Base-by-base conservation (phyloP, 2,797 vertebrate genomes). In the Tapirus indicus region DNA sequence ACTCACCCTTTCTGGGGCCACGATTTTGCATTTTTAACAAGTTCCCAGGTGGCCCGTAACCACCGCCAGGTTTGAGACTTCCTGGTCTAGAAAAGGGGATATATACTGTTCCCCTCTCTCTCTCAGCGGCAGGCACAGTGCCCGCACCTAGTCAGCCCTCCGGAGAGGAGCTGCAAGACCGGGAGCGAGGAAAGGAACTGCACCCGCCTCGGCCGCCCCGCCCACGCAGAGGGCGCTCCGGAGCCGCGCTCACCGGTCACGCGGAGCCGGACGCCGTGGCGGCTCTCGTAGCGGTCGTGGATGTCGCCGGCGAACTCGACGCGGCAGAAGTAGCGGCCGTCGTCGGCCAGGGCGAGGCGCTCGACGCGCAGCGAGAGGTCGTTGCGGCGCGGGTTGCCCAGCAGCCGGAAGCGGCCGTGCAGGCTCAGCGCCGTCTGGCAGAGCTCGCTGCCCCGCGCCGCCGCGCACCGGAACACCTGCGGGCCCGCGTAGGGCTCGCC, bases 291-390 rank as follows among this genome's bases (percentile, higher is more conserved):
- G 98, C 99, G 99, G 97, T 99, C 94, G 0, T 99, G 99, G 11
- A 98, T 72, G 5, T 99, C 99, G 1, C 99, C 99, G 0, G 99
- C 98, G 29, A 99, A 95, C 98, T 99, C 99, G 9, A 99, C 99
- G 0, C 99, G 94, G 97, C 99, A 99, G 98, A 99, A 99, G 96
- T 99, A 99, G 94, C 99, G 99, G 7, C 99, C 99, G 0, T 94
- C 98, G 98, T 99, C 99, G 2, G 98, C 99, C 98, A 99, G 99
- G 92, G 98, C 97, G 86, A 99, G 98, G 58, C 99, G 99, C 98
- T 99, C 99, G 35, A 99, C 99, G 86, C 99, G 99, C 98, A 99
- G 99, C 0, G 99, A 99, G 94, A 99, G 98, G 98, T 99, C 99
- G 78, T 99, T 99, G 97, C 99, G 99, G 54, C 99, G 97, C 0